A percentile compares a stretch with the other conserved stretches of the same genome.
phyloP scores from a whole-genome alignment of 1,140 invertebrate species.

The Drosophila willistoni region DNA sequence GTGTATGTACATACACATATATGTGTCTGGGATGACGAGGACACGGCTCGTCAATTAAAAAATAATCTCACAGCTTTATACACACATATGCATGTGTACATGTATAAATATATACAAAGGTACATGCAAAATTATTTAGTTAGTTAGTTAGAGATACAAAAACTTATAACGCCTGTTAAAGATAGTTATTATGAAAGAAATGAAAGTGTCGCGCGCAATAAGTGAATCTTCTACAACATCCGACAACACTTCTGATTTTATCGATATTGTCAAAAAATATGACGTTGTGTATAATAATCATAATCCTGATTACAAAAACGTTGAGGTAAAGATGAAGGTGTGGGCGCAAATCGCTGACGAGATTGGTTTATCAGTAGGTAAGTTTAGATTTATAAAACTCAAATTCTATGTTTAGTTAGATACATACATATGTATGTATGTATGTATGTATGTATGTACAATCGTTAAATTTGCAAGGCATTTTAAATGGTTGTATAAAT shows the following conservation, averaged over 20 bases:
- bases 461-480: no score
- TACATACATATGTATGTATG: conserved; percentile 9
- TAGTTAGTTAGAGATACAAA: background rate
- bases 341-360: conserved; percentile 81
- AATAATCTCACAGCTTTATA: conserved; percentile 35
- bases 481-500: no score
- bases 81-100: background rate
- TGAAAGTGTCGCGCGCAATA: conserved; percentile 74
- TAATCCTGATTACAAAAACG: conserved; percentile 82
- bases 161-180: conserved; percentile 11
- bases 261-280: conserved; percentile 80
- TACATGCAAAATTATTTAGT: background rate
- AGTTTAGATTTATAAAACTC: conserved; percentile 21
- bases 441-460: conserved; percentile 3
- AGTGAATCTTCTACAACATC: conserved; percentile 81
- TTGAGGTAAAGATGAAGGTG: conserved; percentile 80
- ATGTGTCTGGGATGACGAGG: conserved; percentile 11
- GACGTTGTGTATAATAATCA: conserved; percentile 82
- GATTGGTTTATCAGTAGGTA: conserved; percentile 82
- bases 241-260: conserved; percentile 81
- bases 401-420: background rate
- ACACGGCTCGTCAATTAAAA: conserved; percentile 28
- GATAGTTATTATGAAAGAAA: conserved; percentile 61
- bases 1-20: background rate
- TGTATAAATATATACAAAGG: background rate